A percentile compares a stretch with the other conserved stretches of the same genome.
phyloP scores from a whole-genome alignment of 2,888 invertebrate species.

The Polietes domitor region DNA sequence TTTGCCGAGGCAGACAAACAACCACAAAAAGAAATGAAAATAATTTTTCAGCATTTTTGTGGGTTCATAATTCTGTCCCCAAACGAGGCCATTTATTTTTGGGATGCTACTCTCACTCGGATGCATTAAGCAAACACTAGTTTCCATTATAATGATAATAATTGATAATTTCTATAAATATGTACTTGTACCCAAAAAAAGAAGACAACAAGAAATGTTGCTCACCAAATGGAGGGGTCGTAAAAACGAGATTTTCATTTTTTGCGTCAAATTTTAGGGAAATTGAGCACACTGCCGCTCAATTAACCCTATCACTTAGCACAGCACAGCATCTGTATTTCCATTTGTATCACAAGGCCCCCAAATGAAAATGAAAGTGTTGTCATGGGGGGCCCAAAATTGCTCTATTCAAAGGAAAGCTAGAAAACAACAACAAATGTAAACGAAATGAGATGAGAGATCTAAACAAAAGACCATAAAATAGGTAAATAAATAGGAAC shows the following conservation, averaged over 20 bases:
- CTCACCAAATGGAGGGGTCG: background rate
- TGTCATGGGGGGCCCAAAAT: background rate
- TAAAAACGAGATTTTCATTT: background rate
- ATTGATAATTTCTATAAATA: background rate
- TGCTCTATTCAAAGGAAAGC: conserved; percentile 35
- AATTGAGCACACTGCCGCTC: conserved; percentile 1
- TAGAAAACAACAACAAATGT: conserved; percentile 35
- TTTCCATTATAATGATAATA: too few relatives aligned
- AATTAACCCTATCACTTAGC: conserved; percentile 5
- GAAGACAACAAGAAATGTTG: background rate
- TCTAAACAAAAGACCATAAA: conserved; percentile 58
- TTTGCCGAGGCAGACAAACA: background rate
- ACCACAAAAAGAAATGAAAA: background rate
- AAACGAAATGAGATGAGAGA: conserved; percentile 43
- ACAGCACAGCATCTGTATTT: background rate
- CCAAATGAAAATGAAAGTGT: conserved; percentile 36
- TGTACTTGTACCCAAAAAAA: background rate
- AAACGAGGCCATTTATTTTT: conserved; percentile 64
- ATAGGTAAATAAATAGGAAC: conserved; percentile 46
- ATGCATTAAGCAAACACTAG: background rate
- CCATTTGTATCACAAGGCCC: too few relatives aligned
- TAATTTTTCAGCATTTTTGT: conserved; percentile 12
- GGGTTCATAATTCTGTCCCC: conserved; percentile 52
- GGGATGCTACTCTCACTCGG: conserved; percentile 15
- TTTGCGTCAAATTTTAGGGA: background rate